Percentiles rank a stretch among this genome's conserved stretches.
phyloP scores from a whole-genome alignment of 2,888 invertebrate genomes.

The Eupithecia centaureata region DNA sequence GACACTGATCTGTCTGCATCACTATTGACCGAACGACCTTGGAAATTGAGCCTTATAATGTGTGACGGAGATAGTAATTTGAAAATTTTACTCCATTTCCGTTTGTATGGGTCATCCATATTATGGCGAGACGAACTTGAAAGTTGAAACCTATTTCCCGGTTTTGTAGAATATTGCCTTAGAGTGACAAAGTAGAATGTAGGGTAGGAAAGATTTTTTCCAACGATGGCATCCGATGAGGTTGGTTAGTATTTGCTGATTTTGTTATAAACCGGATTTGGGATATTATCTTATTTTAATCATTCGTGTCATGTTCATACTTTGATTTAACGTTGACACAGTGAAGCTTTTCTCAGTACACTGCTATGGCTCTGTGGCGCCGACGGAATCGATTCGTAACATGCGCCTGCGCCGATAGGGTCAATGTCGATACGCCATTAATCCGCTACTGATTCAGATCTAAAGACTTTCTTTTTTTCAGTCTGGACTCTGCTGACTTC shows the following conservation, averaged over 20 bases:
- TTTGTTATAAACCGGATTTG: not conserved
- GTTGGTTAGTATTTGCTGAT: not conserved
- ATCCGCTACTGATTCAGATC: constrained; percentile 72
- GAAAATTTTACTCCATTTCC: not conserved
- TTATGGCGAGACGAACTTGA: not conserved
- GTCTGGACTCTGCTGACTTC: not conserved
- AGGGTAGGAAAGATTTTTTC: not conserved
- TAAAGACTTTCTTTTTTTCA: constrained; percentile 32
- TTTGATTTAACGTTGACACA: constrained; percentile 3
- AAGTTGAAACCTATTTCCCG: not conserved
- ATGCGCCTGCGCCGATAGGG: constrained; percentile 73
- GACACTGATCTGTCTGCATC: constrained; percentile 37
- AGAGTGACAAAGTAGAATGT: not conserved
- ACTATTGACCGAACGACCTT: constrained; percentile 19
- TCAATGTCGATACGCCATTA: constrained; percentile 78
- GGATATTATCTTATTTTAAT: not conserved
- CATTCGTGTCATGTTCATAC: not conserved
- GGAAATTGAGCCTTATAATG: constrained; percentile 1
- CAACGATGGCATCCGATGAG: not conserved
- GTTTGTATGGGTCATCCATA: not conserved
- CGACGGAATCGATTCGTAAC: constrained; percentile 74
- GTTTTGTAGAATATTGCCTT: not conserved
- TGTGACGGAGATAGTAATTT: not conserved
- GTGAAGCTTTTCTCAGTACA: constrained; percentile 14
- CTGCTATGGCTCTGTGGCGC: constrained; percentile 19